A percentile compares a stretch with the other conserved stretches of the same genome.
These are phyloP conservation scores for Peromyscus californicus DNA, from an alignment of 2,113 vertebrate species.

Conservation along the genomic window DNA sequence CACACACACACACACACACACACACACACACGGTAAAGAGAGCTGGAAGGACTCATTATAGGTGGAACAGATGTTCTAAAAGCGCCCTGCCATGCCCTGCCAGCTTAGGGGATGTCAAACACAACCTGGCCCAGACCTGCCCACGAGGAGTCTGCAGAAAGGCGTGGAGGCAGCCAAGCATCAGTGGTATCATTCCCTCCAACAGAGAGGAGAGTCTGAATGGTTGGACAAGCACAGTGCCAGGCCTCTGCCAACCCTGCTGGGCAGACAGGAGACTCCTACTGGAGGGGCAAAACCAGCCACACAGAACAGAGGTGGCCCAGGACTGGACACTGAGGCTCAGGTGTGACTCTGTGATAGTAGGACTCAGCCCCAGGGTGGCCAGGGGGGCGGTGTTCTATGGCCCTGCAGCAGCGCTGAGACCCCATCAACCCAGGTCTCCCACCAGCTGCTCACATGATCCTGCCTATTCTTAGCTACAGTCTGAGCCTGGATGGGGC, in stretches of 20 bases:
- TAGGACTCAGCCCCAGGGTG: neutral
- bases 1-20: neutral
- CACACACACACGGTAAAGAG: neutral
- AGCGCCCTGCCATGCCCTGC: neutral
- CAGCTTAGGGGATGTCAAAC: neutral
- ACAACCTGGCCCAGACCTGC: neutral
- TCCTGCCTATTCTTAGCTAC: constrained; percentile 49
- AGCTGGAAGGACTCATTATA: too few relatives aligned
- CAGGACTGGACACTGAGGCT: neutral
- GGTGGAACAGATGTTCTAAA: neutral
- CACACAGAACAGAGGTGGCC: rapidly evolving
- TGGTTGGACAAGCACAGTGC: too few relatives aligned
- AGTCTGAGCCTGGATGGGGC: neutral
- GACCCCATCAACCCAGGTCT: neutral
- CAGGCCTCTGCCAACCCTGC: neutral
- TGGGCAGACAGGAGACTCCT: rapidly evolving
- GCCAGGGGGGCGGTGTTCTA: neutral
- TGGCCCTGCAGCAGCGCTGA: neutral
- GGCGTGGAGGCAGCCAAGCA: neutral
- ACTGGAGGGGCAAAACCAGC: neutral
- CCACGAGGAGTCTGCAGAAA: neutral
- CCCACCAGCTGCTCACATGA: neutral
- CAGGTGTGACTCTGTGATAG: neutral
- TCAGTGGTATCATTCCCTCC: neutral
- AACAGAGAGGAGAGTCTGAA: neutral